phyloP scores from a whole-genome alignment of 2,113 vertebrate species.

The Lagopus muta region DNA sequence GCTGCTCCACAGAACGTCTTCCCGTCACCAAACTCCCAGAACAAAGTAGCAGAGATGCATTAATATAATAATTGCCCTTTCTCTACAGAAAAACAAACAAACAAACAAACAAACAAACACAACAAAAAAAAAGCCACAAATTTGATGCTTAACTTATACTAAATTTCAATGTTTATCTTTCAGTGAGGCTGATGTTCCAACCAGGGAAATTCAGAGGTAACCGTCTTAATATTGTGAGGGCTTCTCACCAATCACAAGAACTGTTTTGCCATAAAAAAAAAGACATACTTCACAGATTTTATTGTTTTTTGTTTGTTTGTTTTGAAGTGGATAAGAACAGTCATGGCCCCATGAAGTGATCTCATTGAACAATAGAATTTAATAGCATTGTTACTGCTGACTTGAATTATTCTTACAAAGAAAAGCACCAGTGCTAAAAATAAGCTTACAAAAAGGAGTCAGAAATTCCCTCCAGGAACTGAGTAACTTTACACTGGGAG shows the following conservation, averaged over 20 bases:
- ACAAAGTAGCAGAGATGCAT: neutral
- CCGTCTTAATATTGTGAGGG: neutral
- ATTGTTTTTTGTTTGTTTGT: rapidly evolving
- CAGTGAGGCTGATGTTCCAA: neutral
- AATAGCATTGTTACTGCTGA: neutral
- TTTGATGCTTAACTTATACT: neutral
- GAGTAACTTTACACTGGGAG: neutral
- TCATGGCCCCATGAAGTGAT: neutral
- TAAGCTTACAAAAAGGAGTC: neutral
- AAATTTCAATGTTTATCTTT: neutral
- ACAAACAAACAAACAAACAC: neutral
- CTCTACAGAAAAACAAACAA: neutral
- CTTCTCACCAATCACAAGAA: neutral
- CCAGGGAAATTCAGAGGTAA: neutral
- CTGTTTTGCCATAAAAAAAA: neutral
- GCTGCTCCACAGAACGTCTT: neutral
- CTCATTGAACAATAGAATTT: neutral
- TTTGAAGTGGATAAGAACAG: neutral
- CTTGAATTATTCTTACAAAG: slow-evolving; percentile 15
- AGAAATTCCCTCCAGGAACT: neutral
- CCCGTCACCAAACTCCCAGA: neutral
- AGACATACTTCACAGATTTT: neutral
- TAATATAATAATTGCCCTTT: neutral
- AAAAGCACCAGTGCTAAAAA: neutral
- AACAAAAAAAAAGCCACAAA: neutral